Evolutionary conservation across 2,888 invertebrate genomes (phyloP).

Genomic region (Morpho achilles): DNA sequence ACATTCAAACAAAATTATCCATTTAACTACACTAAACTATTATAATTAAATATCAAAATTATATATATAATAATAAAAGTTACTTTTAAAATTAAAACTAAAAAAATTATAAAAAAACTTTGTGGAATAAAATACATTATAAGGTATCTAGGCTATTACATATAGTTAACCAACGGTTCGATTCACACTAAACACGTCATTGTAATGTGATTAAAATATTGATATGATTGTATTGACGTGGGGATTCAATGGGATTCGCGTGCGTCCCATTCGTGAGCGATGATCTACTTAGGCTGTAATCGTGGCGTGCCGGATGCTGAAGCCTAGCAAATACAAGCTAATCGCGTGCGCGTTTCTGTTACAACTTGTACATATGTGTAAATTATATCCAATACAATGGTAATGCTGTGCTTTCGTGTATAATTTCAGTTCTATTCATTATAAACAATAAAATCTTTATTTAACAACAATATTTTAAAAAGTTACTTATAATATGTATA

Average conservation of each 20-base stretch:
- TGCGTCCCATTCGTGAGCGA: conserved; percentile 66
- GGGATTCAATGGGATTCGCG: conserved; percentile 57
- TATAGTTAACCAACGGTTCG: not conserved
- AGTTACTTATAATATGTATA: too few species aligned
- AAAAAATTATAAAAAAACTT: too few species aligned
- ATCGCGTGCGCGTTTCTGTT: conserved; percentile 21
- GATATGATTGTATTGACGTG: conserved; percentile 17
- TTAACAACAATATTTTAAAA: too few species aligned
- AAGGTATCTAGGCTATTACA: too few species aligned
- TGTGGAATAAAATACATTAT: too few species aligned
- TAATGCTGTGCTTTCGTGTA: not conserved
- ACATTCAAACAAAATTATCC: too few species aligned
- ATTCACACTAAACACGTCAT: not conserved
- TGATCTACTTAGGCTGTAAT: conserved; percentile 70
- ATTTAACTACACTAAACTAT: too few species aligned
- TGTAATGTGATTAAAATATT: conserved; percentile 19
- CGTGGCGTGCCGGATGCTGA: conserved; percentile 72
- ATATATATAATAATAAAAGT: too few species aligned
- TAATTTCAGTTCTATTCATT: not conserved
- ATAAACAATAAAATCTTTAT: too few species aligned
- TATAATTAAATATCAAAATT: too few species aligned
- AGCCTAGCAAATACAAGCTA: conserved; percentile 60
- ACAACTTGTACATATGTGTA: conserved; percentile 18
- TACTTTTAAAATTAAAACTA: too few species aligned
- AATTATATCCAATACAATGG: conserved; percentile 12